A percentile compares a stretch with the other conserved stretches of the same genome.
phyloP scores from a whole-genome alignment of 1,140 invertebrate genomes.

The Oryzaephilus surinamensis region DNA sequence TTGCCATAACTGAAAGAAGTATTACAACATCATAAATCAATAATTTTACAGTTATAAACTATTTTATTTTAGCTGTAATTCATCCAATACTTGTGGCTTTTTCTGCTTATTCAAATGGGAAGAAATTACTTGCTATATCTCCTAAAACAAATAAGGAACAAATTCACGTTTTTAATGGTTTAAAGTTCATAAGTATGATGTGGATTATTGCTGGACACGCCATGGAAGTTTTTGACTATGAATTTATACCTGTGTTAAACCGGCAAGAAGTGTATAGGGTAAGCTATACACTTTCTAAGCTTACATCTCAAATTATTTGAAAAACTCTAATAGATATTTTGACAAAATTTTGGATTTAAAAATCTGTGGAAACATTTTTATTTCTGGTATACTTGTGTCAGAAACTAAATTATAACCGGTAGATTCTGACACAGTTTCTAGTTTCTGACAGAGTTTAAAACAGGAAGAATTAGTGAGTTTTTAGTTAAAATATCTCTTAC shows the following conservation, averaged over 20 bases:
- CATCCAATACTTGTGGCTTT: slow-evolving; percentile 14
- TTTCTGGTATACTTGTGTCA: too few species aligned
- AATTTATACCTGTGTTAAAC: slow-evolving; percentile 15
- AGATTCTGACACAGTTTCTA: too few species aligned
- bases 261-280: slow-evolving; percentile 13
- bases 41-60: too few species aligned
- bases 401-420: too few species aligned
- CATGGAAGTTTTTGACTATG: slow-evolving; percentile 7
- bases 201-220: slow-evolving; percentile 45
- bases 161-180: slow-evolving; percentile 41
- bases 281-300: too few species aligned
- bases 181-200: slow-evolving; percentile 41
- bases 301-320: too few species aligned
- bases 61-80: background rate
- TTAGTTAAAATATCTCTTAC: too few species aligned
- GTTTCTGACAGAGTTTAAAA: too few species aligned
- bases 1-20: background rate
- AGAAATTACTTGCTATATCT: slow-evolving; percentile 15
- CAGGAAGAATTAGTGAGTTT: too few species aligned
- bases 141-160: slow-evolving; percentile 16
- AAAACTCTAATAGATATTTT: too few species aligned
- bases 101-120: slow-evolving; percentile 19
- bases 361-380: too few species aligned
- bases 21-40: background rate
- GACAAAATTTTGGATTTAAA: too few species aligned